These are phyloP conservation scores for Megaleporinus macrocephalus DNA, from an alignment of 2,113 vertebrate species.

Conservation along the genomic window DNA sequence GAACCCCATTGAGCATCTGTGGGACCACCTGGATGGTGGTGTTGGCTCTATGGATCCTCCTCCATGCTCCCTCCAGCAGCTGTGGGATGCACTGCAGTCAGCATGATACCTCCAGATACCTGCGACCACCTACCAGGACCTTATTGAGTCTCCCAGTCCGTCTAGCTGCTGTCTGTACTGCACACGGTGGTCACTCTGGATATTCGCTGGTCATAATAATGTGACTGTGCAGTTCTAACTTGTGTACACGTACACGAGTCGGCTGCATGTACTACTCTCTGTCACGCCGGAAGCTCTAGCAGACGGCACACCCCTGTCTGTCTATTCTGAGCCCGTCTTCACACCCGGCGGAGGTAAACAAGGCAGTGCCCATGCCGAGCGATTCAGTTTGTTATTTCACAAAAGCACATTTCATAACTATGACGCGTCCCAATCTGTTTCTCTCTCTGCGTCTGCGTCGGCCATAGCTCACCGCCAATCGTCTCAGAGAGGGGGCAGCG, in stretches of 20 bases:
- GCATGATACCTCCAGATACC: too few species aligned
- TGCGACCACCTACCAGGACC: too few species aligned
- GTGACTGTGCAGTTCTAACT: too few species aligned
- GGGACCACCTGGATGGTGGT: too few species aligned
- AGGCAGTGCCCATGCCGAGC: slow-evolving; percentile 2
- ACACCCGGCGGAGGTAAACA: slow-evolving; percentile 30
- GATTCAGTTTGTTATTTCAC: slow-evolving; percentile 29
- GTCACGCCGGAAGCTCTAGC: slow-evolving; percentile 1
- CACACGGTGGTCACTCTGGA: too few species aligned
- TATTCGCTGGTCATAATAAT: too few species aligned
- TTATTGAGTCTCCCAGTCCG: too few species aligned
- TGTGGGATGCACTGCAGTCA: too few species aligned
- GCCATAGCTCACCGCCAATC: background rate
- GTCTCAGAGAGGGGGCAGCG: background rate
- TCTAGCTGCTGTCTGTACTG: too few species aligned
- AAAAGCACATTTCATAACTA: slow-evolving; percentile 19
- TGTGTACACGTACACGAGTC: background rate
- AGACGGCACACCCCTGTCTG: slow-evolving; percentile 9
- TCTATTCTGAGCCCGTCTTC: slow-evolving; percentile 28
- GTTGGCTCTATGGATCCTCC: too few species aligned
- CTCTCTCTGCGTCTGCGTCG: background rate
- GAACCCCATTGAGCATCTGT: too few species aligned
- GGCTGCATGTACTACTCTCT: background rate
- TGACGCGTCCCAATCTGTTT: slow-evolving; percentile 27
- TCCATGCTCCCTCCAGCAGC: too few species aligned